Conservation (phyloP, 2,113 vertebrate genomes). For the Pygoscelis adeliae region DNA sequence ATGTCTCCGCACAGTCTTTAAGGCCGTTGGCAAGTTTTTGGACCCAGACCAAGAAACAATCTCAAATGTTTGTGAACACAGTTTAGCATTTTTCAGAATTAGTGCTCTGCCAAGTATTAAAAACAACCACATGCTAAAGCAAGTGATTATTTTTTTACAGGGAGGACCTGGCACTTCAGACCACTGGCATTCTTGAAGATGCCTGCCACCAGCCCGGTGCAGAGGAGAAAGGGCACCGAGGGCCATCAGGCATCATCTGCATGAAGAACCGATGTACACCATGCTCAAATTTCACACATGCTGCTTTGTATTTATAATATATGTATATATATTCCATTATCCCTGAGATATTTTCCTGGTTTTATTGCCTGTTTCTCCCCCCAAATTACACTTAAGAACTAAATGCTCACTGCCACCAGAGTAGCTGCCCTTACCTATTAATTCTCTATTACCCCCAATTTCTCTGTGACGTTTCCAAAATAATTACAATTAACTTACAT, state of each 20-base stretch:
- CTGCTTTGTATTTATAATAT: background rate
- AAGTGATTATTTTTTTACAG: background rate
- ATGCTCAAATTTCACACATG: background rate
- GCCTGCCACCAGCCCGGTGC: background rate
- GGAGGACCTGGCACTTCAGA: background rate
- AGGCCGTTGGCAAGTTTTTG: background rate
- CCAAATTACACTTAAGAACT: background rate
- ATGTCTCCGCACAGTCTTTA: background rate
- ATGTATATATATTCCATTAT: background rate
- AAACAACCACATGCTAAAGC: background rate
- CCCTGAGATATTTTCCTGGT: background rate
- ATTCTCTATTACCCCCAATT: background rate
- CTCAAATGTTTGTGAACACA: background rate
- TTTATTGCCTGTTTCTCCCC: background rate
- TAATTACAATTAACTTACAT: background rate
- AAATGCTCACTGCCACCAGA: background rate
- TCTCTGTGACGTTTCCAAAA: slow-evolving; percentile 44
- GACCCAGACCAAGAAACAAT: background rate
- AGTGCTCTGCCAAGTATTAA: background rate
- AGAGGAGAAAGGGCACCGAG: background rate
- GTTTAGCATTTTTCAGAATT: background rate
- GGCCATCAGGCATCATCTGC: background rate
- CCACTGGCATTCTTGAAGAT: background rate
- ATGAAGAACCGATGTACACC: background rate
- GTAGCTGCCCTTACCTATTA: background rate